Percentiles rank a stretch among this genome's conserved stretches.
Evolutionary conservation across 92 coral and sea anemone species (phyloP).

Genomic region (Actinostola sp.): DNA sequence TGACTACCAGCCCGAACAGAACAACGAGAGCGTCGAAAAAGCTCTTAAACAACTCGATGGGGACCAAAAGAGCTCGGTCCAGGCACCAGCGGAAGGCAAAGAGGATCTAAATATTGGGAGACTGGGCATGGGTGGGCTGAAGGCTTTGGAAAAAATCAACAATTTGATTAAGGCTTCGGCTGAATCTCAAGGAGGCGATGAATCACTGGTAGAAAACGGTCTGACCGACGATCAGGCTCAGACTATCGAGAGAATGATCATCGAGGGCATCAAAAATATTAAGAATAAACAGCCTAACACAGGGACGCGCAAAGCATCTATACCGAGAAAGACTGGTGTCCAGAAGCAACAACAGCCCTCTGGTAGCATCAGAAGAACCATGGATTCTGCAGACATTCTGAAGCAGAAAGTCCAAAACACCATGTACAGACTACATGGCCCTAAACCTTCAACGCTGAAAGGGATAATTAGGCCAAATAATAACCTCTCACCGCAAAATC

Average conservation of each 20-base stretch:
- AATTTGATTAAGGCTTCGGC: constrained; percentile 92
- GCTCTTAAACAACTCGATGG: constrained; percentile 81
- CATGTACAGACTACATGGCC: constrained; percentile 11
- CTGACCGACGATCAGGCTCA: constrained; percentile 96
- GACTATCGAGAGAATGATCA: constrained; percentile 94
- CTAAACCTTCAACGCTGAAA: constrained; percentile 19
- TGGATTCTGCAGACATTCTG: background rate
- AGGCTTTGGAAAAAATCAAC: constrained; percentile 94
- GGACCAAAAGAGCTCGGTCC: constrained; percentile 46
- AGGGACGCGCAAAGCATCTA: constrained; percentile 67
- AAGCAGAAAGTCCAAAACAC: constrained; percentile 24
- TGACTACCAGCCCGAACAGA: constrained; percentile 20
- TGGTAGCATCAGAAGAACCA: background rate
- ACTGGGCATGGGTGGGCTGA: constrained; percentile 92
- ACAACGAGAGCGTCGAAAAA: constrained; percentile 60
- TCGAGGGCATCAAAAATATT: constrained; percentile 91
- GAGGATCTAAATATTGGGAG: constrained; percentile 82
- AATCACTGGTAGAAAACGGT: constrained; percentile 69
- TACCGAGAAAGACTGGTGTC: constrained; percentile 42
- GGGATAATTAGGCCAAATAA: background rate
- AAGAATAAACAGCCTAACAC: constrained; percentile 60
- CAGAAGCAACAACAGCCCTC: constrained; percentile 1
- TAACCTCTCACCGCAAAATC: background rate
- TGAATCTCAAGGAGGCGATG: constrained; percentile 83
- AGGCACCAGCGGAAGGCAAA: constrained; percentile 57